Evolutionary conservation across 2,113 vertebrate species (phyloP), one percentile per base, ranked within the genome.

Genomic region (Sciurus niger): DNA sequence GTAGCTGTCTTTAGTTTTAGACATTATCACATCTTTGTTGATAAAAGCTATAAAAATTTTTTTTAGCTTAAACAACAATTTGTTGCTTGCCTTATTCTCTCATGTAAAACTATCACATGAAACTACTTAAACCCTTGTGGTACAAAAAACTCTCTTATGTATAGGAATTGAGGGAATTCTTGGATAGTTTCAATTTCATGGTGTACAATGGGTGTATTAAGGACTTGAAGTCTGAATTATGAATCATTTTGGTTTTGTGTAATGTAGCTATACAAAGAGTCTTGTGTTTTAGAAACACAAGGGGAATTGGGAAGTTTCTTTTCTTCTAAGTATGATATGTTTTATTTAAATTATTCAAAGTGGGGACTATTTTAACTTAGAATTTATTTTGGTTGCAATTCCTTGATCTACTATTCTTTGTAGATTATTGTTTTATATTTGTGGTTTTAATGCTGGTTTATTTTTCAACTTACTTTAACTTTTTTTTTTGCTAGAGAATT

Each of bases 401-500:
- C 20, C 55, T 87, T 95, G 37, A 70, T 91, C 40, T 48, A 48
- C 55, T 58, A 58, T 58, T 58, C 53, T 95, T 96, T 92, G 4
- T 93, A 94, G 77, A 96, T 76, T 86, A 83, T 78, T 86, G 34
- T 77, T 93, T 77, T 93, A 68, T 74, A 65, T 96, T 94, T 93
- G 87, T 85, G 48, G 60, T 48, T 80, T 96, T 98, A 84, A 78
- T 93, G 96, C 34, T 68, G 46, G 17, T 78, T 97, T 85, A 3
- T 97, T 68, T 84, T 98, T 51, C 98, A 84, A 86, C 55, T 20
- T 0, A 6, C 94, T 96, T 95, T 90, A 95, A 68, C 34, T 8
- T 73, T 10, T 25, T 74, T 98, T 97, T 98, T 97, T 98, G 67
- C 60, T 97, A 99, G 99, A 99, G 99, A 98, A 99, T 99, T 60